Percentiles rank a stretch among this genome's conserved stretches.
phyloP scores from a whole-genome alignment of 1,140 invertebrate genomes.

The Carposina sasakii region DNA sequence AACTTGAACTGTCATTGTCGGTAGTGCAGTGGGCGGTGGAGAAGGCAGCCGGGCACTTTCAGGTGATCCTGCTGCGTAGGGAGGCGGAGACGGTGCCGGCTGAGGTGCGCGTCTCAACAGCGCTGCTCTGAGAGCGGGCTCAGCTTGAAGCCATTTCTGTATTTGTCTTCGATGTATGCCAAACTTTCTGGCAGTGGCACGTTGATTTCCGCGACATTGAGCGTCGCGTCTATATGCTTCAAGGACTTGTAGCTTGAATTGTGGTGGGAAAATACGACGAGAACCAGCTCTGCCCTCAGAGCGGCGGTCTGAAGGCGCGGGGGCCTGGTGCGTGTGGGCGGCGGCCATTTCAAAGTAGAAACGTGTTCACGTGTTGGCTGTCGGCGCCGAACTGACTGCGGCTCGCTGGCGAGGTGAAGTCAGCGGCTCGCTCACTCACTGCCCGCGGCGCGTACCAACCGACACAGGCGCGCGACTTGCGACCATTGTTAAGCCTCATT shows the following conservation, averaged over 20 bases:
- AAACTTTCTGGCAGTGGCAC: conserved; percentile 89
- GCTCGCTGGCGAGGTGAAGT: conserved; percentile 50
- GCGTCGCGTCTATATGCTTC: conserved; percentile 87
- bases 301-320: conserved; percentile 66
- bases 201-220: conserved; percentile 88
- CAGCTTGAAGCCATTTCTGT: conserved; percentile 91
- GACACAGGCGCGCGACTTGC: conserved; percentile 59
- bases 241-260: conserved; percentile 89
- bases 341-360: conserved; percentile 43
- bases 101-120: conserved; percentile 70
- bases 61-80: conserved; percentile 53
- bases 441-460: conserved; percentile 72
- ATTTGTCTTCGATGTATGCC: conserved; percentile 89
- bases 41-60: conserved; percentile 58
- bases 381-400: conserved; percentile 68
- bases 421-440: conserved; percentile 69
- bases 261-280: conserved; percentile 85
- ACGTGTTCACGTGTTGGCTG: conserved; percentile 55
- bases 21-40: conserved; percentile 64
- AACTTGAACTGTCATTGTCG: conserved; percentile 35
- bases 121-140: conserved; percentile 80
- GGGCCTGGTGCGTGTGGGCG: conserved; percentile 57
- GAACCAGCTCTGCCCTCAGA: conserved; percentile 76
- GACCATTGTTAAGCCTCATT: conserved; percentile 41
- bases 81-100: conserved; percentile 54